Percentiles rank a stretch among this genome's conserved stretches.
Conservation (phyloP, 2,113 vertebrate genomes). For the Prionailurus bengalensis region DNA sequence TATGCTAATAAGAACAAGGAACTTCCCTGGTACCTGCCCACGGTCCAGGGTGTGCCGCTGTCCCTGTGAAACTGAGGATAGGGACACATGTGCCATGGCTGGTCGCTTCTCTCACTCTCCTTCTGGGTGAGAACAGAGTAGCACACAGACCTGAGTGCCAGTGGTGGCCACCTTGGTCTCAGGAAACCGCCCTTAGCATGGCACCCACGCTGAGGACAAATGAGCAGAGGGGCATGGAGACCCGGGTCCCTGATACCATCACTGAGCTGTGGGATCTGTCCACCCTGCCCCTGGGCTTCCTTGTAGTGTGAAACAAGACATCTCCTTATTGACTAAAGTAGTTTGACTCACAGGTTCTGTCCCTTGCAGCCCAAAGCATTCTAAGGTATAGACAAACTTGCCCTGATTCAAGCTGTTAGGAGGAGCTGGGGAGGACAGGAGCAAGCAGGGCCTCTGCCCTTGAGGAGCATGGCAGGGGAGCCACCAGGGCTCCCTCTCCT, state of each 20-base stretch:
- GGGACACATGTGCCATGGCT: background rate
- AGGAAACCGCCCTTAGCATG: accelerated
- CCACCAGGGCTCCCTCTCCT: background rate
- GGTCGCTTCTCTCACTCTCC: background rate
- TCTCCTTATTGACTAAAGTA: background rate
- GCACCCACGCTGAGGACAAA: background rate
- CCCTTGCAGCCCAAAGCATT: background rate
- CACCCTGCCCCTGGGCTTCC: background rate
- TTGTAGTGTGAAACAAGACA: background rate
- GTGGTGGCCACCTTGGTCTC: background rate
- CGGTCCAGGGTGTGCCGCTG: background rate
- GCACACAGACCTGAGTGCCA: background rate
- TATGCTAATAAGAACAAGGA: background rate
- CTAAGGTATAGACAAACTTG: background rate
- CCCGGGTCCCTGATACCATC: too few species aligned
- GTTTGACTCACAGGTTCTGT: background rate
- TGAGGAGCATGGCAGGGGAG: accelerated
- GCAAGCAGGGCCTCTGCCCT: background rate
- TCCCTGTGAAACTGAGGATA: background rate
- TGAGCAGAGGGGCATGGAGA: background rate
- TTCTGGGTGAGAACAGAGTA: background rate
- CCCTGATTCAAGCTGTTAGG: background rate
- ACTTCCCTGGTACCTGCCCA: background rate
- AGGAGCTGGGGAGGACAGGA: background rate
- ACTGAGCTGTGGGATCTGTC: background rate